These are phyloP conservation scores for Carassius carassius DNA, from an alignment of 2,113 vertebrate species.

Conservation along the genomic window DNA sequence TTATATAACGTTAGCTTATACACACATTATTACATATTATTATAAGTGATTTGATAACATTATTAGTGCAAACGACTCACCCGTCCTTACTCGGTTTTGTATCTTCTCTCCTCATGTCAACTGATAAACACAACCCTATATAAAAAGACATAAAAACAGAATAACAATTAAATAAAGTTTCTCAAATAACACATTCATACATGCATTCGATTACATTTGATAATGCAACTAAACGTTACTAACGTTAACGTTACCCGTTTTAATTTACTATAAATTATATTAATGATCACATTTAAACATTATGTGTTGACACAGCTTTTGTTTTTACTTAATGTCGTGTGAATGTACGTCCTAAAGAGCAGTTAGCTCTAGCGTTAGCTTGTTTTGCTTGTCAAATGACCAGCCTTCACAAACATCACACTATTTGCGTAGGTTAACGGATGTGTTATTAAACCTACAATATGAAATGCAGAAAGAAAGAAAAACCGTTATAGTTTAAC, in stretches of 20 bases:
- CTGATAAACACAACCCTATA: constrained; percentile 32
- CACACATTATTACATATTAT: background rate
- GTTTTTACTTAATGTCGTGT: background rate
- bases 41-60: background rate
- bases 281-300: background rate
- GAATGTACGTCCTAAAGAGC: background rate
- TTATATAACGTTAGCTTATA: background rate
- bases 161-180: background rate
- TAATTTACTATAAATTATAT: background rate
- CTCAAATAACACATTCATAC: background rate
- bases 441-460: background rate
- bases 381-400: constrained; percentile 39
- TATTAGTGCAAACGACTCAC: constrained; percentile 16
- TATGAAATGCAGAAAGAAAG: background rate
- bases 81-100: constrained; percentile 40
- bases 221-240: background rate
- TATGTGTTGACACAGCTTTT: background rate
- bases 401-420: constrained; percentile 26
- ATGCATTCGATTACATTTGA: background rate
- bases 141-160: background rate
- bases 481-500: background rate
- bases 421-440: constrained; percentile 27
- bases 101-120: constrained; percentile 35
- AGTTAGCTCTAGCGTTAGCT: constrained; percentile 27
- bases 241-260: too few species aligned